Percentiles rank a stretch among this genome's conserved stretches.
Conservation (phyloP, 35 echinoderm and acorn worm genomes). For the Hemicentrotus pulcherrimus region DNA sequence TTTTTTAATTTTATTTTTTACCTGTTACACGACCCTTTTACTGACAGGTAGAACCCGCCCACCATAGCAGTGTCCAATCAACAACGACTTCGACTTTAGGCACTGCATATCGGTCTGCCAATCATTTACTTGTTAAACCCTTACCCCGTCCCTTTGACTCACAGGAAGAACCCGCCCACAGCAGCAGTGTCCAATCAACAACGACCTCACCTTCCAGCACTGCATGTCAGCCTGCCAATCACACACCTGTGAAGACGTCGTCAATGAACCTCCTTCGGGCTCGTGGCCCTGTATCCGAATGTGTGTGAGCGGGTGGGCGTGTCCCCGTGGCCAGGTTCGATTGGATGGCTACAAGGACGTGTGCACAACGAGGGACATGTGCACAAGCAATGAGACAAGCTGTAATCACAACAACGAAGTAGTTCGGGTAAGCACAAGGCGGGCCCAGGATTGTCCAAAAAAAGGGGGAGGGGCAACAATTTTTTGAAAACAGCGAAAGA, state of each 20-base stretch:
- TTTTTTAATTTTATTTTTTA: too few species aligned
- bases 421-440: not conserved
- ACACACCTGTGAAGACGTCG: slow-evolving; percentile 23
- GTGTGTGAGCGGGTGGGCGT: slow-evolving; percentile 48
- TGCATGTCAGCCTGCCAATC: slow-evolving; percentile 9
- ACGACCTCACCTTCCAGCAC: slow-evolving; percentile 9
- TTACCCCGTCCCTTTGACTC: not conserved
- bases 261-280: slow-evolving; percentile 36
- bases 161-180: slow-evolving; percentile 25
- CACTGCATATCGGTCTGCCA: not conserved
- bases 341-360: slow-evolving; percentile 31
- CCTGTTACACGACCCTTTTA: not conserved
- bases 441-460: too few species aligned
- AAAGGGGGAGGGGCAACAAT: too few species aligned
- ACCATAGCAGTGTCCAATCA: not conserved
- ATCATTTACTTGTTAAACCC: not conserved
- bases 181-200: not conserved
- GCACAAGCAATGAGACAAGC: not conserved
- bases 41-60: not conserved
- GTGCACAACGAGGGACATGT: not conserved
- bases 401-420: slow-evolving; percentile 32
- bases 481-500: too few species aligned
- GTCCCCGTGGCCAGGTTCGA: not conserved
- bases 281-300: slow-evolving; percentile 27
- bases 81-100: not conserved